phyloP scores from a whole-genome alignment of 2,797 vertebrate genomes.

The Sebastes trivittatus region DNA sequence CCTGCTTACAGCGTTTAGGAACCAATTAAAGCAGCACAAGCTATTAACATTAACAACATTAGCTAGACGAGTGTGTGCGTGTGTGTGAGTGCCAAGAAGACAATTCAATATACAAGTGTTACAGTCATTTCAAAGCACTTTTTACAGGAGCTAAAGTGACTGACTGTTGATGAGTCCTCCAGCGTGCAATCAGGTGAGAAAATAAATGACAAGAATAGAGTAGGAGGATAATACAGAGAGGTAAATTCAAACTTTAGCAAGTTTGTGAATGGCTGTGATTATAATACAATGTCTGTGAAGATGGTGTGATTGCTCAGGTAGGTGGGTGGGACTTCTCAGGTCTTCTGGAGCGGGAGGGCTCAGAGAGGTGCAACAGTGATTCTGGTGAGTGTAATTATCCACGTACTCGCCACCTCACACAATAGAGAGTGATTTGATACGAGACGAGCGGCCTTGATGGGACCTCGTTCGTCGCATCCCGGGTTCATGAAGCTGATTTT shows the following conservation, averaged over 20 bases:
- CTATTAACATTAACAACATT: slow-evolving; percentile 94
- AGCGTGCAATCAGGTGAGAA: slow-evolving; percentile 35
- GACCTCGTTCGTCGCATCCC: slow-evolving; percentile 10
- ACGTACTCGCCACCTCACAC: slow-evolving; percentile 57
- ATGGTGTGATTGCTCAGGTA: slow-evolving; percentile 91
- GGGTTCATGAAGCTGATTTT: slow-evolving; percentile 13
- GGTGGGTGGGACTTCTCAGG: slow-evolving; percentile 30
- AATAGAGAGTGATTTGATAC: slow-evolving; percentile 80
- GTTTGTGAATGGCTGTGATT: slow-evolving; percentile 89
- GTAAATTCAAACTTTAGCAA: slow-evolving; percentile 43
- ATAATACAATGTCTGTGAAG: slow-evolving; percentile 91
- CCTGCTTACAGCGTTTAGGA: slow-evolving; percentile 93
- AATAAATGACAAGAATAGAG: slow-evolving; percentile 44
- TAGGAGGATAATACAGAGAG: slow-evolving; percentile 25
- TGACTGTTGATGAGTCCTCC: slow-evolving; percentile 47
- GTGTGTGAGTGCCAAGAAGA: slow-evolving; percentile 50
- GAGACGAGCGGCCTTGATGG: slow-evolving; percentile 26
- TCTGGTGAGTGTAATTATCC: slow-evolving; percentile 68
- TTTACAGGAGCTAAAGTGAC: slow-evolving; percentile 51
- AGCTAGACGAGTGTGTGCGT: slow-evolving; percentile 33
- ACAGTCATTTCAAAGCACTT: slow-evolving; percentile 77
- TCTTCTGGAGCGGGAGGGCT: slow-evolving; percentile 44
- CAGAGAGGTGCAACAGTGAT: slow-evolving; percentile 67
- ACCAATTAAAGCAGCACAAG: slow-evolving; percentile 98
- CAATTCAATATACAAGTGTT: slow-evolving; percentile 53